phyloP scores from a whole-genome alignment of 2,113 vertebrate genomes.

The Austrofundulus limnaeus region DNA sequence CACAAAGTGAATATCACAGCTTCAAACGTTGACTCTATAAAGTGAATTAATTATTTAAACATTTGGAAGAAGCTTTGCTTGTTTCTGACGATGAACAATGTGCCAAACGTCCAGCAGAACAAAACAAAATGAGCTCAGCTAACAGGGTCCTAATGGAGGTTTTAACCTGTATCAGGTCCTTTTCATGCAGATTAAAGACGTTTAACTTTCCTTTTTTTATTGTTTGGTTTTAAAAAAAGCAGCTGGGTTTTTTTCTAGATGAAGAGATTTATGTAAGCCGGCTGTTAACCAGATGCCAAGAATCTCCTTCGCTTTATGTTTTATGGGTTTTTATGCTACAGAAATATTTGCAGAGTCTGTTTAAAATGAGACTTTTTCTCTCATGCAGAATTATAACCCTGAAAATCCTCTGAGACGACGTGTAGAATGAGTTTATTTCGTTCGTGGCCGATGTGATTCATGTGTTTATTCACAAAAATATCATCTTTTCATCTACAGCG shows the following conservation, averaged over 20 bases:
- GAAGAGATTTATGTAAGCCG: not conserved
- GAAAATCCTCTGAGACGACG: too few relatives aligned
- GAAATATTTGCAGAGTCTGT: not conserved
- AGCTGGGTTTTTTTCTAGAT: not conserved
- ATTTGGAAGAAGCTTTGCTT: not conserved
- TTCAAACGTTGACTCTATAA: not conserved
- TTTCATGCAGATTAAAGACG: not conserved
- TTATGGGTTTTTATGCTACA: not conserved
- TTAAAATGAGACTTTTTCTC: not conserved
- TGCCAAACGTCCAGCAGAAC: not conserved
- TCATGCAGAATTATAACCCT: not conserved
- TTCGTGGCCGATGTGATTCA: not conserved
- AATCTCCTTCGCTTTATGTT: not conserved
- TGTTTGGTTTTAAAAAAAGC: not conserved
- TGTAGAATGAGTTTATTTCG: not conserved
- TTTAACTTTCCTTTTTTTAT: not conserved
- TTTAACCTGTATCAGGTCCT: too few relatives aligned
- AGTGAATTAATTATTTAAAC: not conserved
- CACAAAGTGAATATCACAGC: slow-evolving; percentile 3
- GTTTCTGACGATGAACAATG: not conserved
- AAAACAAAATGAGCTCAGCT: not conserved
- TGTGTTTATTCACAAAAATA: not conserved
- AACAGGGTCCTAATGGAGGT: too few relatives aligned
- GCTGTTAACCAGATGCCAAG: not conserved
- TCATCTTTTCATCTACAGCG: not conserved